Conservation (phyloP, 2,113 vertebrate species). For the Phylloscopus trochiloides region DNA sequence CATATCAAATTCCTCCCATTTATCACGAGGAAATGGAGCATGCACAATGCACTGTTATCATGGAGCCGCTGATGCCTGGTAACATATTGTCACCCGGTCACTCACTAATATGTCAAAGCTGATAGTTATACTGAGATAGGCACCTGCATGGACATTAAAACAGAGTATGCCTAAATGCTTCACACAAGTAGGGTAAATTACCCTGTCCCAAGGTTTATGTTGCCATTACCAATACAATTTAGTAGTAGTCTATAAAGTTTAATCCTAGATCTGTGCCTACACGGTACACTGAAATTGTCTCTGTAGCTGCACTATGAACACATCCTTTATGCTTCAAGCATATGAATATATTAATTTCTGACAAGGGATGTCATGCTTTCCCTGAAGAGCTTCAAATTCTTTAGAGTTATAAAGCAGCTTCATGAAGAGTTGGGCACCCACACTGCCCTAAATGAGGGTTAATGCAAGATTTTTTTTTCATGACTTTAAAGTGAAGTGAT, state of each 20-base stretch:
- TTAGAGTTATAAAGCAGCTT: background rate
- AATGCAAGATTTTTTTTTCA: background rate
- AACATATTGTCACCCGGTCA: background rate
- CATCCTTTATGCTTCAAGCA: background rate
- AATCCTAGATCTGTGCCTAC: background rate
- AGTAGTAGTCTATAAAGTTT: background rate
- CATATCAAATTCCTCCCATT: background rate
- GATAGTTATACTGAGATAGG: background rate
- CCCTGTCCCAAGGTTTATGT: background rate
- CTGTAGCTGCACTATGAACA: background rate
- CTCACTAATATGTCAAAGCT: background rate
- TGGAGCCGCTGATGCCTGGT: background rate
- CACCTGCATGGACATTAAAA: background rate
- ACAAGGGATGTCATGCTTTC: background rate
- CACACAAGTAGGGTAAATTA: background rate
- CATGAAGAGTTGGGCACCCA: background rate
- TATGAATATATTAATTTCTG: background rate
- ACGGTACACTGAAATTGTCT: background rate
- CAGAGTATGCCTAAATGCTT: background rate
- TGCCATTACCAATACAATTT: background rate
- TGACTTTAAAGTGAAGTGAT: background rate
- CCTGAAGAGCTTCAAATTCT: background rate
- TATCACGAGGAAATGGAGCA: slow-evolving; percentile 19
- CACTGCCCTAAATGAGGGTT: background rate
- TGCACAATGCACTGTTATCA: slow-evolving; percentile 19